Conservation (phyloP, 2,888 invertebrate genomes). For the Pseudanteris insignis region DNA sequence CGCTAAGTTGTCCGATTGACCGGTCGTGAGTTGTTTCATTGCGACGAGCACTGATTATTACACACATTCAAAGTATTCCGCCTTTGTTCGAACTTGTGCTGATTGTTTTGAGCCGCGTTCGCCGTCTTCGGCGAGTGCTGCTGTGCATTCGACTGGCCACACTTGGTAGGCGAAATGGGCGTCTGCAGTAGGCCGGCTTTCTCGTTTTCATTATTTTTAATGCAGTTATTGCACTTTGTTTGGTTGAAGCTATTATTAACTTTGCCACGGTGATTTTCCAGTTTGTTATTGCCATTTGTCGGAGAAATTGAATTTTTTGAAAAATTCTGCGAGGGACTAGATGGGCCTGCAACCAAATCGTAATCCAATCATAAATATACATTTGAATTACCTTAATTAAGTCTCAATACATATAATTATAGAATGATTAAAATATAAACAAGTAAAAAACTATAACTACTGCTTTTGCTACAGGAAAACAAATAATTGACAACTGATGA, state of each 20-base stretch:
- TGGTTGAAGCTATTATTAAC: conserved; percentile 47
- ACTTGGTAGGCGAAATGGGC: conserved; percentile 62
- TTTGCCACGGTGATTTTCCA: conserved; percentile 53
- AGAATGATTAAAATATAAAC: no score
- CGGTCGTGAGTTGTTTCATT: conserved; percentile 41
- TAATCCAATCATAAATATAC: no score
- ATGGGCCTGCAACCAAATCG: conserved; percentile 52
- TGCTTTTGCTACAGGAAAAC: no score
- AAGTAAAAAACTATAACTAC: no score
- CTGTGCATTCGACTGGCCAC: conserved; percentile 51
- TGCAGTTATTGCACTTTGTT: conserved; percentile 62
- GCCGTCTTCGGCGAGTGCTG: conserved; percentile 59
- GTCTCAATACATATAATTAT: no score
- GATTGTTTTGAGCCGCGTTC: conserved; percentile 55
- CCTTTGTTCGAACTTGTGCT: conserved; percentile 58
- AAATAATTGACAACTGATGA: no score
- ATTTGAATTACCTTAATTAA: no score
- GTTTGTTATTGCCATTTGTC: conserved; percentile 52
- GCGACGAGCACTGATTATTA: conserved; percentile 53
- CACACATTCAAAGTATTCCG: conserved; percentile 59
- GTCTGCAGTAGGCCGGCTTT: conserved; percentile 60
- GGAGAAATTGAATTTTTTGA: conserved; percentile 57
- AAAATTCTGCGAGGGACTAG: conserved; percentile 59
- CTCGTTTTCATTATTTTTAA: conserved; percentile 60
- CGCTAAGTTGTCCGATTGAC: conserved; percentile 59